A percentile compares a stretch with the other conserved stretches of the same genome.
Conservation (phyloP, 2,113 vertebrate genomes). For the Semicossyphus pulcher region DNA sequence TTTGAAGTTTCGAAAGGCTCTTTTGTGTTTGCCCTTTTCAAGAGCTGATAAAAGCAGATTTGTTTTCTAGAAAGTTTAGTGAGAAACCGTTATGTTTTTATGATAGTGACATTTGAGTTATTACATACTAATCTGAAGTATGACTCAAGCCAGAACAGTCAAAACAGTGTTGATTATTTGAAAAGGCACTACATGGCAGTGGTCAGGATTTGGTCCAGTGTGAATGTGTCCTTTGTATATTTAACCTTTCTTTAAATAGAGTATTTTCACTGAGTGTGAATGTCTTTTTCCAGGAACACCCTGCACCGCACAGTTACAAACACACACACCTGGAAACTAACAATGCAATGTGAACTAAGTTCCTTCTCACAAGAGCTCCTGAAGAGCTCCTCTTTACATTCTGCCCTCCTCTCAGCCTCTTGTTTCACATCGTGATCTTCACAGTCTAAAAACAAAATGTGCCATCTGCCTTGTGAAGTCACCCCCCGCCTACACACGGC, state of each 20-base stretch:
- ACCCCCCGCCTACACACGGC: background rate
- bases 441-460: background rate
- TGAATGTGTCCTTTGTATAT: conserved; percentile 1
- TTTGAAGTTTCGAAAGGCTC: background rate
- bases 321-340: conserved; percentile 18
- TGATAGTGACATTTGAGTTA: background rate
- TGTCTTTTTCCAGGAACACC: conserved; percentile 38
- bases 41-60: conserved; percentile 4
- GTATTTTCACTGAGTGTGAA: conserved; percentile 1
- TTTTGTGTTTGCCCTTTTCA: background rate
- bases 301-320: background rate
- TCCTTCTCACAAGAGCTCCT: background rate
- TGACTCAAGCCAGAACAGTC: conserved; percentile 12
- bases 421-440: background rate
- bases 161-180: conserved; percentile 18
- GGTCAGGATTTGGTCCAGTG: background rate
- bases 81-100: background rate
- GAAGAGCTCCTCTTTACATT: too few relatives aligned
- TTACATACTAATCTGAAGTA: background rate
- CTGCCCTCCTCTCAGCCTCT: background rate
- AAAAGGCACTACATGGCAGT: conserved; percentile 4
- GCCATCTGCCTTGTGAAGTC: conserved; percentile 15
- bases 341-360: background rate
- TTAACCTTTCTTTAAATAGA: conserved; percentile 39
- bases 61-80: too few relatives aligned